Conservation (phyloP, 2,888 invertebrate species). For the Tetragonisca angustula region DNA sequence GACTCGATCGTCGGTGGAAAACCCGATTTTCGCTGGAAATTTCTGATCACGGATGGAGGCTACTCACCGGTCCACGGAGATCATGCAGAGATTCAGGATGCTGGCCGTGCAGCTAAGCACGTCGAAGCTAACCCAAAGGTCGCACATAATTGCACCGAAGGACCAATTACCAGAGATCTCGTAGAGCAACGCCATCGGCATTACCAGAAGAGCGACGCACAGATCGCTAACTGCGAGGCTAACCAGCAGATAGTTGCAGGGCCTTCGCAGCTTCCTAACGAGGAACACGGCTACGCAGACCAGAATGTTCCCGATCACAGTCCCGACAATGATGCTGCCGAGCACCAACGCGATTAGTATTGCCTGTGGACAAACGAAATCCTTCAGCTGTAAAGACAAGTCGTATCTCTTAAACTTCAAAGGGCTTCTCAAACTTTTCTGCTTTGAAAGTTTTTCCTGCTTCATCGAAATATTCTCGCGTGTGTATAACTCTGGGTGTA, state of each 20-base stretch:
- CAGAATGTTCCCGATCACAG: slow-evolving; percentile 94
- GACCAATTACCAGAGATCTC: slow-evolving; percentile 97
- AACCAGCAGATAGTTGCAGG: slow-evolving; percentile 96
- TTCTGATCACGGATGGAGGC: neutral
- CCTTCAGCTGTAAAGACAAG: too few species aligned
- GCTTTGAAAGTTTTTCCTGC: too few species aligned
- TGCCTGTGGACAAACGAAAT: slow-evolving; percentile 81
- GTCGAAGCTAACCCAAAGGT: slow-evolving; percentile 98
- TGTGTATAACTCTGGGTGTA: too few species aligned
- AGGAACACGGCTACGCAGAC: slow-evolving; percentile 98
- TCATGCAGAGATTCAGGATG: slow-evolving; percentile 98
- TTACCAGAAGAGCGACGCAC: slow-evolving; percentile 97
- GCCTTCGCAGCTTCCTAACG: slow-evolving; percentile 94
- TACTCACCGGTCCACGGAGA: slow-evolving; percentile 92
- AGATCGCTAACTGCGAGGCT: slow-evolving; percentile 98
- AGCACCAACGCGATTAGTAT: slow-evolving; percentile 90
- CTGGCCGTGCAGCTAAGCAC: slow-evolving; percentile 99
- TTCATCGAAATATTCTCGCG: too few species aligned
- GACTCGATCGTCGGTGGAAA: neutral
- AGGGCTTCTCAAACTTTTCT: too few species aligned
- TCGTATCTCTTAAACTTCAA: too few species aligned
- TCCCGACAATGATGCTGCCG: slow-evolving; percentile 91
- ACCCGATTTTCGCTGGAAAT: slow-evolving; percentile 12
- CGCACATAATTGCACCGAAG: slow-evolving; percentile 95
- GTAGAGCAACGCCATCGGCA: slow-evolving; percentile 98